A percentile compares a stretch with the other conserved stretches of the same genome.
Conservation (phyloP, 2,113 vertebrate genomes). For the Plecotus auritus region DNA sequence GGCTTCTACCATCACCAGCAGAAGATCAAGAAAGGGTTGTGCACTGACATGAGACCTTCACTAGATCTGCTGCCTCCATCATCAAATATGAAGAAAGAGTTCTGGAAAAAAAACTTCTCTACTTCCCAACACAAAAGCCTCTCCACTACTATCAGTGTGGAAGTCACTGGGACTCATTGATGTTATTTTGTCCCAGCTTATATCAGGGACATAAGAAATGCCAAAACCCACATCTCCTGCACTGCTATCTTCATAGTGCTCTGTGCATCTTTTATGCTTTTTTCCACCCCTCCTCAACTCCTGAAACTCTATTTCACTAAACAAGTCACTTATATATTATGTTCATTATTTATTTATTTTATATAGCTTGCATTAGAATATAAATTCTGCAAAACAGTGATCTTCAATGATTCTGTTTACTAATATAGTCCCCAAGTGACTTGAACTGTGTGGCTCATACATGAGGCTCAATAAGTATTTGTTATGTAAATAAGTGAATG, state of each 20-base stretch:
- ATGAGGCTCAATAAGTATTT: neutral
- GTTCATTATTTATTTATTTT: neutral
- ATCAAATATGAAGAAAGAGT: neutral
- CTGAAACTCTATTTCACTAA: neutral
- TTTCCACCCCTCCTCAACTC: neutral
- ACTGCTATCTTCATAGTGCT: neutral
- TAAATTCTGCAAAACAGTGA: neutral
- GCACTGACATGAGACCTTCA: neutral
- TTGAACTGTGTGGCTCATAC: neutral
- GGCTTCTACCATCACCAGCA: neutral
- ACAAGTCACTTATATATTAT: neutral
- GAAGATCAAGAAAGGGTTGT: neutral
- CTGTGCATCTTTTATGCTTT: neutral
- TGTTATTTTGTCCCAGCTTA: neutral
- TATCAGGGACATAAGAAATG: accelerated
- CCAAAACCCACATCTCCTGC: too few species aligned
- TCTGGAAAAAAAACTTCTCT: neutral
- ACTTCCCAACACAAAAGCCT: neutral
- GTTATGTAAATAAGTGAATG: neutral
- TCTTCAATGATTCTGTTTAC: neutral
- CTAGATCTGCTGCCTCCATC: neutral
- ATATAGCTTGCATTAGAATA: neutral
- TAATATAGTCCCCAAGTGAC: neutral
- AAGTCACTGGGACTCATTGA: neutral
- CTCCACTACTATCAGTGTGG: neutral